Conservation (phyloP, 2,113 vertebrate genomes). For the Protobothrops flavoviridis region DNA sequence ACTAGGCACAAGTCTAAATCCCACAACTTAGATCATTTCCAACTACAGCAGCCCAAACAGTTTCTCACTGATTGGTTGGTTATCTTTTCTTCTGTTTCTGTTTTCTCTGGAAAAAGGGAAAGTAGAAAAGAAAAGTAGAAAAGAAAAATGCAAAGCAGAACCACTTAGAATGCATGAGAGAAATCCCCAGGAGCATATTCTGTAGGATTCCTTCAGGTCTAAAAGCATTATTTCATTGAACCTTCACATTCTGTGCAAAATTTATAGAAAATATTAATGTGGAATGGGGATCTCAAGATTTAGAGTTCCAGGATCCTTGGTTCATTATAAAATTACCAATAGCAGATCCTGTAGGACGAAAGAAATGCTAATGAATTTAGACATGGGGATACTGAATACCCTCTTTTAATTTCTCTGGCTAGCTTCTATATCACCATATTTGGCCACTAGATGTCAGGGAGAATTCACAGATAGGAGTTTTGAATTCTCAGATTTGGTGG, state of each 20-base stretch:
- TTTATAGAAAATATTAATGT: neutral
- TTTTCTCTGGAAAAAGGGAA: neutral
- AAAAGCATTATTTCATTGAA: neutral
- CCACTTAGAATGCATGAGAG: neutral
- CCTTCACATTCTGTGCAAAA: neutral
- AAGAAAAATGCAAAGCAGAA: neutral
- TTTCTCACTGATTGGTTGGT: neutral
- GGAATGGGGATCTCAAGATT: neutral
- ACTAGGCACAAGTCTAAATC: neutral
- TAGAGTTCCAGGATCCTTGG: neutral
- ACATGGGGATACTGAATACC: neutral
- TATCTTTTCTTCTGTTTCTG: neutral
- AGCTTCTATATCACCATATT: too few relatives aligned
- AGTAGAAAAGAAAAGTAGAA: too few relatives aligned
- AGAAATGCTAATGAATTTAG: neutral
- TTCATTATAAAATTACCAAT: neutral
- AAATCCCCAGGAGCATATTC: neutral
- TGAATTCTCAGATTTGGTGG: too few relatives aligned
- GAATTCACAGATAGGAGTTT: neutral
- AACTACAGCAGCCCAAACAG: neutral
- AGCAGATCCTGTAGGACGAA: neutral
- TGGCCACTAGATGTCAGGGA: slow-evolving; percentile 19
- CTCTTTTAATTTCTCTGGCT: neutral
- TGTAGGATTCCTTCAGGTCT: neutral
- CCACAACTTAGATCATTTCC: neutral